Evolutionary conservation across 2,113 vertebrate species (phyloP).

Genomic region (Trematomus loennbergii): DNA sequence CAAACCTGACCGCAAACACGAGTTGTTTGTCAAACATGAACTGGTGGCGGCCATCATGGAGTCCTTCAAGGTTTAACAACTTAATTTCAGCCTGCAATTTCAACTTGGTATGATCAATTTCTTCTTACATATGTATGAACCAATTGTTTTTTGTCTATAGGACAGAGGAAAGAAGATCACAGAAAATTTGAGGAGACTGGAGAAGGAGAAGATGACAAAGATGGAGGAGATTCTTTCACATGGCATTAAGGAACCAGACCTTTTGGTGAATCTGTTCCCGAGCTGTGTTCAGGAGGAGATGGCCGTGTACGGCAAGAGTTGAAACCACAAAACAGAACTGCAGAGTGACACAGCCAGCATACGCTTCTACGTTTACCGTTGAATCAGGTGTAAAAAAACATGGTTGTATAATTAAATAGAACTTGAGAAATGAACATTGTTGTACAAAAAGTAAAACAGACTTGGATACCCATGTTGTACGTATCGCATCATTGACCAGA

Average conservation of each 20-base stretch:
- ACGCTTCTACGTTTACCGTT: not conserved
- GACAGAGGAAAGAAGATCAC: slow-evolving; percentile 85
- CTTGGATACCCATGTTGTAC: not conserved
- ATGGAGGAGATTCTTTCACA: slow-evolving; percentile 87
- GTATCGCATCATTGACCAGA: not conserved
- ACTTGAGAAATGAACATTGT: not conserved
- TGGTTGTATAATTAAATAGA: slow-evolving; percentile 2
- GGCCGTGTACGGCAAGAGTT: slow-evolving; percentile 80
- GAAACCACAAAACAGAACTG: slow-evolving; percentile 7
- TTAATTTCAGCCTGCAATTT: not conserved
- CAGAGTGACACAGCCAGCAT: not conserved
- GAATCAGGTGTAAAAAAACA: not conserved
- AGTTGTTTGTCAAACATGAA: slow-evolving; percentile 91
- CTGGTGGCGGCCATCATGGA: slow-evolving; percentile 84
- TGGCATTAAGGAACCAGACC: slow-evolving; percentile 77
- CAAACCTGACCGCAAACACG: slow-evolving; percentile 93
- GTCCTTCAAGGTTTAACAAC: slow-evolving; percentile 79
- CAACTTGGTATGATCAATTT: too few relatives aligned
- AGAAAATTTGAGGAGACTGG: slow-evolving; percentile 85
- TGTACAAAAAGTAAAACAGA: not conserved
- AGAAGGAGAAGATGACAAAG: slow-evolving; percentile 85
- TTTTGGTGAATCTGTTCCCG: slow-evolving; percentile 85
- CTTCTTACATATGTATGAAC: too few relatives aligned
- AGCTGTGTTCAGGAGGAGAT: slow-evolving; percentile 87
- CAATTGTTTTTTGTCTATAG: slow-evolving; percentile 67